Conservation (phyloP, 2,113 vertebrate species). For the Nematolebias whitei region DNA sequence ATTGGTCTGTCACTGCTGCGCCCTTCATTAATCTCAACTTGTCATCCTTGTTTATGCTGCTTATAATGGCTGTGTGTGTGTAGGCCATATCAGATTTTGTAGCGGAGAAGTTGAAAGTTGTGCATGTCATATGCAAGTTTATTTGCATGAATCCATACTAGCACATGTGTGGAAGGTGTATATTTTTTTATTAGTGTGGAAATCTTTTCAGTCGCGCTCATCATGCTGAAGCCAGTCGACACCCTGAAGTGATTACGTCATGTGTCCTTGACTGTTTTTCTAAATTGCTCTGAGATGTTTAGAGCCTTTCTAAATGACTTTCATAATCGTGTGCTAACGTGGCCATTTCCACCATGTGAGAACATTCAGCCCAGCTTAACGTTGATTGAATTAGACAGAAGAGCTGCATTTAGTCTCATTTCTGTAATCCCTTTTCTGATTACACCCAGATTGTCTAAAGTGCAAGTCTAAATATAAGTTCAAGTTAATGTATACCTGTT, state of each 20-base stretch:
- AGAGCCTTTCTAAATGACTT: conserved; percentile 59
- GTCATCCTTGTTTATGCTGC: conserved; percentile 97
- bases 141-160: conserved; percentile 48
- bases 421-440: background rate
- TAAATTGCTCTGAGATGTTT: conserved; percentile 70
- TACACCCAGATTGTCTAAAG: conserved; percentile 10
- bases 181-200: conserved; percentile 46
- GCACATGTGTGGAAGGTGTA: conserved; percentile 46
- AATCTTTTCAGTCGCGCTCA: conserved; percentile 81
- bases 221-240: conserved; percentile 58
- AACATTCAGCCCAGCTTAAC: conserved; percentile 33
- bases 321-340: conserved; percentile 53
- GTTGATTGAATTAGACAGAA: conserved; percentile 39
- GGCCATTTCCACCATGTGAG: conserved; percentile 50
- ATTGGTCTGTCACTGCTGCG: conserved; percentile 92
- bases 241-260: conserved; percentile 70
- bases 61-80: conserved; percentile 83
- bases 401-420: conserved; percentile 22
- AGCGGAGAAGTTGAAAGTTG: conserved; percentile 31
- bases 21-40: conserved; percentile 99
- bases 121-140: conserved; percentile 65
- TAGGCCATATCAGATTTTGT: conserved; percentile 45
- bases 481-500: conserved; percentile 1
- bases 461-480: conserved; percentile 9
- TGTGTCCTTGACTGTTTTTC: conserved; percentile 70